Conservation (phyloP, 2,888 invertebrate genomes). For the Drosophila vallismaia region DNA sequence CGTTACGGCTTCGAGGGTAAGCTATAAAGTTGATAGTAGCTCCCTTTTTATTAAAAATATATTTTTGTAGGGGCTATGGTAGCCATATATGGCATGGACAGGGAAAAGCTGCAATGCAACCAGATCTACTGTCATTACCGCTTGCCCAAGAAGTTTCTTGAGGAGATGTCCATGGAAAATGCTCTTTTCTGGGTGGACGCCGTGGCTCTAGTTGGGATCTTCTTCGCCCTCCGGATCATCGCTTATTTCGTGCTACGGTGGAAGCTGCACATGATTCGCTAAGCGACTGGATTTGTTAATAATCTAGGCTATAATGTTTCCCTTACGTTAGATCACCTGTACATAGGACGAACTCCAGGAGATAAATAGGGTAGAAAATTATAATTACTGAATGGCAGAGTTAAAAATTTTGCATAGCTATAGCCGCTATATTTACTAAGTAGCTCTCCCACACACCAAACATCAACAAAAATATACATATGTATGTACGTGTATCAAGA, state of each 20-base stretch:
- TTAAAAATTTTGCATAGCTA: not conserved
- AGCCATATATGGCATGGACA: slow-evolving; percentile 94
- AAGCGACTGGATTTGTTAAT: slow-evolving; percentile 45
- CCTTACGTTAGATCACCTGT: slow-evolving; percentile 29
- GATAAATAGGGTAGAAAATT: slow-evolving; percentile 17
- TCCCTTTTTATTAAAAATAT: too few relatives aligned
- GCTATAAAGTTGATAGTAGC: not conserved
- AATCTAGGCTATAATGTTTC: slow-evolving; percentile 30
- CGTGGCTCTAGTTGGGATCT: slow-evolving; percentile 91
- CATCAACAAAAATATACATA: slow-evolving; percentile 15
- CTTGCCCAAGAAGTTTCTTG: slow-evolving; percentile 91
- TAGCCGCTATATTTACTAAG: not conserved
- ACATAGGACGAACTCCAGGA: slow-evolving; percentile 47
- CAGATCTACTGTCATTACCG: slow-evolving; percentile 93
- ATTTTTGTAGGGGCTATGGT: slow-evolving; percentile 88
- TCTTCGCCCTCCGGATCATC: slow-evolving; percentile 90
- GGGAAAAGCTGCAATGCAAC: slow-evolving; percentile 92
- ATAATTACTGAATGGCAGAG: slow-evolving; percentile 1
- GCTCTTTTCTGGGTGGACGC: slow-evolving; percentile 93
- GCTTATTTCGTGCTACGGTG: slow-evolving; percentile 93
- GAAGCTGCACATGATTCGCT: slow-evolving; percentile 87
- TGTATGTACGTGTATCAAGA: not conserved
- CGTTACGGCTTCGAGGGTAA: slow-evolving; percentile 94
- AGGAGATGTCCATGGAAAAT: slow-evolving; percentile 92
- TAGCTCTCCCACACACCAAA: slow-evolving; percentile 15